Percentiles rank a stretch among this genome's conserved stretches.
phyloP scores from a whole-genome alignment of 2,888 invertebrate species.

The Tortricodes alternella region DNA sequence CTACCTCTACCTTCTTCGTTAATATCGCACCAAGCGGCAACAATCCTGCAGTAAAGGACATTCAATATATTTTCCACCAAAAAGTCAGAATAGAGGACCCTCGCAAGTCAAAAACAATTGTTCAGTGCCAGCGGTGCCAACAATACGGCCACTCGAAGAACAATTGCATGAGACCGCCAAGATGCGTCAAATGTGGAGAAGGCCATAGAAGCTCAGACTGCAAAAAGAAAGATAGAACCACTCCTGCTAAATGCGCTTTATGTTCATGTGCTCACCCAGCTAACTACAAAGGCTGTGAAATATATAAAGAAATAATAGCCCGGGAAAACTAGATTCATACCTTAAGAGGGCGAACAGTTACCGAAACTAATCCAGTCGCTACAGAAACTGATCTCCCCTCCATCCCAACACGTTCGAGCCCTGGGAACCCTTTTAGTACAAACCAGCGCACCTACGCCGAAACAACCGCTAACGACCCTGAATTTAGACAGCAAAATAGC shows the following conservation, averaged over 20 bases:
- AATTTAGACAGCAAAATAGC: too few relatives aligned
- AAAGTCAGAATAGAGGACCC: slow-evolving; percentile 33
- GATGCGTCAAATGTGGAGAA: slow-evolving; percentile 37
- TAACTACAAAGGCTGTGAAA: slow-evolving; percentile 31
- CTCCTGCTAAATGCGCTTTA: slow-evolving; percentile 33
- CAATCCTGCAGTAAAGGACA: slow-evolving; percentile 3
- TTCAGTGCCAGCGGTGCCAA: slow-evolving; percentile 37
- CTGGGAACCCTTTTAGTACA: too few relatives aligned
- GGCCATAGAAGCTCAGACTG: slow-evolving; percentile 34
- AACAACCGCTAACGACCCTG: background rate
- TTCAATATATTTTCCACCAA: slow-evolving; percentile 30
- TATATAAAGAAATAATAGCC: background rate
- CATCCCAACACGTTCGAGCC: too few relatives aligned
- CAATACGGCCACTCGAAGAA: slow-evolving; percentile 39
- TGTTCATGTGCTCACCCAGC: slow-evolving; percentile 31
- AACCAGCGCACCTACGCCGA: background rate
- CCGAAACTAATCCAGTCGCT: background rate
- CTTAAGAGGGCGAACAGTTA: background rate
- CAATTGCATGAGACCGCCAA: slow-evolving; percentile 36
- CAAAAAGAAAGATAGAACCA: slow-evolving; percentile 31
- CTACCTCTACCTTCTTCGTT: slow-evolving; percentile 3
- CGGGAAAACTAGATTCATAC: background rate
- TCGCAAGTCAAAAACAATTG: slow-evolving; percentile 21
- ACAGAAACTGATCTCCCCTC: background rate
- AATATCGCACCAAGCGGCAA: background rate